Base-by-base conservation (phyloP, 2,888 invertebrate species). In the Mesodorylaimus sp. region DNA sequence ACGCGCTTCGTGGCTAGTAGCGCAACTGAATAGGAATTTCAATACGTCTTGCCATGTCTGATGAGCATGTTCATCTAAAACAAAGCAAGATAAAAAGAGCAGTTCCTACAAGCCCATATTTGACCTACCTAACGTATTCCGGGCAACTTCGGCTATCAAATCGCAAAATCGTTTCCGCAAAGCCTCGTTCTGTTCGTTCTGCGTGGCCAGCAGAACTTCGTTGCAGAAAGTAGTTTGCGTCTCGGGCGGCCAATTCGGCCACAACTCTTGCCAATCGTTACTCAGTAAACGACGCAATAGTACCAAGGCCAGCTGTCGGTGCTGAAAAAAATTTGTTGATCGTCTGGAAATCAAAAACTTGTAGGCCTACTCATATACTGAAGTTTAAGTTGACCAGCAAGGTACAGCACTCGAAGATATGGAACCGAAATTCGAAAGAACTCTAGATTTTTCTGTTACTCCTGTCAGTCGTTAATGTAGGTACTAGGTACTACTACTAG, bases 41-140 rank as follows among this genome's bases (percentile, higher is more conserved):
- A 97, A 74, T 66, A 95, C 85, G 67, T 93, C 91, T 10, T 87
- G 88, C 95, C 93, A 95, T 58, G 81, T 81, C 71, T 89, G 91
- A 66, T 83, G 85, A 47, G 89, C 88, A 66, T 88, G 87, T 60
- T 91, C 91, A 64, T 91, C 91, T 71, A 56, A n/a, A 60, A 58
- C 45, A 50, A 37, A 38, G 23, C 26, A 26, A 32, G 10, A 13
- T 32, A 13, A 13, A 25, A 38, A 54, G 49, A 32, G 16, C 32
- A 32, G 32, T 32, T 50, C 25, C n/a, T 54, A 16, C 5, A 47
- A n/a, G n/a, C n/a, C n/a, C n/a, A n/a, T n/a, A n/a, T n/a, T n/a
- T n/a, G n/a, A n/a, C n/a, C n/a, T 53, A 68, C 68, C 65, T 57
- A 93, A 80, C 55, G 87, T 76, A 72, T 88, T 89, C 61, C 91